Percentiles rank a stretch among this genome's conserved stretches.
These are phyloP conservation scores for Syngnathus floridae DNA, from an alignment of 2,113 vertebrate species.

Conservation along the genomic window DNA sequence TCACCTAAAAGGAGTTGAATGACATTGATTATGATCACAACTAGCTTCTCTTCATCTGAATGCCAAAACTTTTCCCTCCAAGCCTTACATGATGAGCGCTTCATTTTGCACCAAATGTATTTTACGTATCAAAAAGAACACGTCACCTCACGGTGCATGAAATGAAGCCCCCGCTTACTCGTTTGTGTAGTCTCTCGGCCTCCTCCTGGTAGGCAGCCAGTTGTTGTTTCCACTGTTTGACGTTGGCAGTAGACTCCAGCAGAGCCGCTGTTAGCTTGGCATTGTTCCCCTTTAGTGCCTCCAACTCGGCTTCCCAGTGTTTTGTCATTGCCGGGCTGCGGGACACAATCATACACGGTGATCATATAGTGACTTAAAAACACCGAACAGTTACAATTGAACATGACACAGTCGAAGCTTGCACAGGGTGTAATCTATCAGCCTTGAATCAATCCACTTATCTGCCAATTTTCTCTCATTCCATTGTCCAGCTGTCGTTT, in stretches of 20 bases:
- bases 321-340: conserved; percentile 80
- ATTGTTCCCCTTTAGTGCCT: conserved; percentile 94
- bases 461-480: neutral
- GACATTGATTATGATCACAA: conserved; percentile 15
- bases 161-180: conserved; percentile 67
- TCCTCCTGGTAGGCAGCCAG: conserved; percentile 96
- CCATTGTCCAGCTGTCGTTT: neutral
- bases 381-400: neutral
- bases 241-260: conserved; percentile 96
- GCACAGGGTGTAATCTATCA: neutral
- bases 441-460: neutral
- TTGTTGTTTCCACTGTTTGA: conserved; percentile 99
- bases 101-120: conserved; percentile 16
- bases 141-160: conserved; percentile 25
- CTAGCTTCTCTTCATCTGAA: conserved; percentile 5
- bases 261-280: conserved; percentile 95
- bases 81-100: conserved; percentile 26
- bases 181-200: conserved; percentile 94
- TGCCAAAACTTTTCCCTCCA: neutral
- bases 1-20: conserved; percentile 74
- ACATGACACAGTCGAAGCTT: neutral
- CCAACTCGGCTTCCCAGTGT: conserved; percentile 97
- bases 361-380: neutral
- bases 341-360: conserved; percentile 12
- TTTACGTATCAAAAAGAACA: conserved; percentile 16